phyloP scores from a whole-genome alignment of 1,140 invertebrate species.

The Microplitis demolitor region DNA sequence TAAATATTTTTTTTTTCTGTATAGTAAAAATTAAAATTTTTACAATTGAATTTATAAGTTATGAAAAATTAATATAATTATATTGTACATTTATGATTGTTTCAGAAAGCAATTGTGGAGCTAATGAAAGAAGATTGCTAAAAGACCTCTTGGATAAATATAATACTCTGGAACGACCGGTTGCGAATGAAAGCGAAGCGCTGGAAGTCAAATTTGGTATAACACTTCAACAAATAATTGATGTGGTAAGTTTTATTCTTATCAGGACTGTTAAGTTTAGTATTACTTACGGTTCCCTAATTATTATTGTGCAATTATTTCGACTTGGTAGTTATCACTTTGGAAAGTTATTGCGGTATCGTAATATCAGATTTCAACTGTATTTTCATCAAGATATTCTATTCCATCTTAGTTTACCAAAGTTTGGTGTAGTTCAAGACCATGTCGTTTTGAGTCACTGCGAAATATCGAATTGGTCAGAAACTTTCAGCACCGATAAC shows the following conservation, averaged over 20 bases:
- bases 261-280: not conserved
- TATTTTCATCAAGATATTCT: not conserved
- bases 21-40: no score
- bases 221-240: slow-evolving; percentile 97
- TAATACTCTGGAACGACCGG: slow-evolving; percentile 94
- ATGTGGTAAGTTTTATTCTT: slow-evolving; percentile 80
- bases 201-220: slow-evolving; percentile 93
- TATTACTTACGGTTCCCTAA: not conserved
- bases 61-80: no score
- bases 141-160: slow-evolving; percentile 90
- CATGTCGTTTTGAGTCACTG: not conserved
- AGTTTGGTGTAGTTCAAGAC: not conserved
- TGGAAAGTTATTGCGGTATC: not conserved
- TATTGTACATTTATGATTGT: slow-evolving; percentile 45
- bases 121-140: slow-evolving; percentile 87
- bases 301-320: not conserved
- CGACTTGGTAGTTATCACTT: no score
- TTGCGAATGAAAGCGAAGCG: slow-evolving; percentile 91
- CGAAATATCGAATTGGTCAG: slow-evolving; percentile 16
- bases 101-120: slow-evolving; percentile 78
- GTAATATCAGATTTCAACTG: not conserved
- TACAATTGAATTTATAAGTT: no score
- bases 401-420: not conserved
- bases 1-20: no score
- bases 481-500: not conserved